Evolutionary conservation across 1,140 invertebrate genomes (phyloP).

Genomic region (Cardiocondyla obscurior): DNA sequence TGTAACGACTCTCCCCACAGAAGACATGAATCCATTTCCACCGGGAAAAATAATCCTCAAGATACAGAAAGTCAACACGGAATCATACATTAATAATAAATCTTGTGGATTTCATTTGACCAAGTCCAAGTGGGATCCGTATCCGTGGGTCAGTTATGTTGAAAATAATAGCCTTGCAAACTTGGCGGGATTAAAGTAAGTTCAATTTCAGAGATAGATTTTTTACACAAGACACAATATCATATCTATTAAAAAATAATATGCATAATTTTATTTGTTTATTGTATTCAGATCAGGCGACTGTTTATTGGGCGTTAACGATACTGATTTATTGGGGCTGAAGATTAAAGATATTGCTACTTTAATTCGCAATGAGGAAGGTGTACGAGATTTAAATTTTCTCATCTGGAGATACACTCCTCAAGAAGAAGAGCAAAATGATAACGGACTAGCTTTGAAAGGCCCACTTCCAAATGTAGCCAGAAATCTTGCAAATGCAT

Average conservation of each 20-base stretch:
- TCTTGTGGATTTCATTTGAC: conserved; percentile 87
- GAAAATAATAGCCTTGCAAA: conserved; percentile 78
- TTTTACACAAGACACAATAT: no score
- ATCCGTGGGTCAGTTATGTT: conserved; percentile 86
- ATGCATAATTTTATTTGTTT: neutral
- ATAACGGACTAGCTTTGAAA: conserved; percentile 69
- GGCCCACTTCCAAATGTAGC: conserved; percentile 80
- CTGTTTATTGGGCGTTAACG: conserved; percentile 87
- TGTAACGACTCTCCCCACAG: conserved; percentile 41
- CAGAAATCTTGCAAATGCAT: conserved; percentile 77
- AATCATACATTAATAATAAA: conserved; percentile 59
- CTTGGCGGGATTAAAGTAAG: conserved; percentile 77
- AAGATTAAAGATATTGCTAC: conserved; percentile 85
- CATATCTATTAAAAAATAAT: neutral
- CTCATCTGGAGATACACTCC: conserved; percentile 80
- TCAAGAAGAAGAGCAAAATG: conserved; percentile 82
- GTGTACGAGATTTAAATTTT: conserved; percentile 72
- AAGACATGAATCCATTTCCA: neutral
- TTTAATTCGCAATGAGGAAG: conserved; percentile 82
- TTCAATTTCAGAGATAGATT: no score
- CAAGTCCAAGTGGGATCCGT: conserved; percentile 89
- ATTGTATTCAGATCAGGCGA: conserved; percentile 84
- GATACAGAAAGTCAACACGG: conserved; percentile 25
- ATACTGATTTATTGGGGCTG: conserved; percentile 86
- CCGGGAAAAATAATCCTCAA: conserved; percentile 51